These are phyloP conservation scores for Echinometra lucunter DNA, from an alignment of 53 echinoderm and acorn worm genomes.

Conservation along the genomic window DNA sequence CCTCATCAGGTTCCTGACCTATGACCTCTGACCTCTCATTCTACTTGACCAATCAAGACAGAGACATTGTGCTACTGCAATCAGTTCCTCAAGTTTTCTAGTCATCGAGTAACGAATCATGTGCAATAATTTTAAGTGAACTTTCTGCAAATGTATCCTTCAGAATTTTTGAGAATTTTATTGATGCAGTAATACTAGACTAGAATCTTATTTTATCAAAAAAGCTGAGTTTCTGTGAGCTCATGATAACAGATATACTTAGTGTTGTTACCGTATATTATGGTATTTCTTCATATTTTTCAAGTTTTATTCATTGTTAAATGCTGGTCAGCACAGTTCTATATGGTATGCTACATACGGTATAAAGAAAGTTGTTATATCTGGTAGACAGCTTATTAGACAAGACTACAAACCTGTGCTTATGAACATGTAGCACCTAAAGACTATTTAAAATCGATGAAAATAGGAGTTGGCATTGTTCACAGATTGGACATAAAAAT, in stretches of 20 bases:
- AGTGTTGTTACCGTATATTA: background rate
- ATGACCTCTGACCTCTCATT: conserved; percentile 48
- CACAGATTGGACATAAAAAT: background rate
- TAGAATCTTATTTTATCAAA: conserved; percentile 11
- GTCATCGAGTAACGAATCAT: conserved; percentile 58
- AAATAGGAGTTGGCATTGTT: background rate
- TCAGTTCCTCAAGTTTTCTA: conserved; percentile 49
- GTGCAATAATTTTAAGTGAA: conserved; percentile 66
- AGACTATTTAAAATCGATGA: background rate
- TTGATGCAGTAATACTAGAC: conserved; percentile 10
- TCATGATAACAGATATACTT: background rate
- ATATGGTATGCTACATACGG: background rate
- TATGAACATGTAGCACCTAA: background rate
- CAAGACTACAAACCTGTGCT: background rate
- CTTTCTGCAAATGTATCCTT: conserved; percentile 62
- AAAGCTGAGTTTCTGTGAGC: conserved; percentile 21
- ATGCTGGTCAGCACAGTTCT: background rate
- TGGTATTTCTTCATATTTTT: conserved; percentile 26
- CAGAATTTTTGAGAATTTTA: conserved; percentile 50
- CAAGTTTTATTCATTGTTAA: conserved; percentile 26
- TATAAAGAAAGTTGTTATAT: background rate
- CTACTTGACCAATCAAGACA: conserved; percentile 48
- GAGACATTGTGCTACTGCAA: conserved; percentile 43
- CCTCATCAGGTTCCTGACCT: conserved; percentile 64
- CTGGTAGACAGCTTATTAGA: background rate